Percentiles rank a stretch among this genome's conserved stretches.
Conservation (phyloP, 2,888 invertebrate species). For the Melieria picta region DNA sequence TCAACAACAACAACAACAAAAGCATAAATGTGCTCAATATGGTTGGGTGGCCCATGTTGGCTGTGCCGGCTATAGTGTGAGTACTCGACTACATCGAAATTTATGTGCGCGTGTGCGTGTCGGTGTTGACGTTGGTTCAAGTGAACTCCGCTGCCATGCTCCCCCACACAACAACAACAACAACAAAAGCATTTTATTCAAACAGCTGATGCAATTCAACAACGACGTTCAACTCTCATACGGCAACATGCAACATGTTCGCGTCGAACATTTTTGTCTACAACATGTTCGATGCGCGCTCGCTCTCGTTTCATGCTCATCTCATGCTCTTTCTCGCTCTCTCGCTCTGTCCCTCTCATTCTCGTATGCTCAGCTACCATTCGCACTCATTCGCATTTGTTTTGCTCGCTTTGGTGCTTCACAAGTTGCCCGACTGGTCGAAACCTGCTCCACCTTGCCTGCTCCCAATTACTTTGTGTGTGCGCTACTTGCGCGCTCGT, state of each 20-base stretch:
- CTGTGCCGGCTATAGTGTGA: no score
- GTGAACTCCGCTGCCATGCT: background rate
- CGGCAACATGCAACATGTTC: background rate
- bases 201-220: conserved; percentile 35
- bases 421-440: conserved; percentile 16
- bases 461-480: conserved; percentile 57
- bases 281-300: conserved; percentile 19
- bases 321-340: background rate
- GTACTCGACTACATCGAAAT: no score
- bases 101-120: no score
- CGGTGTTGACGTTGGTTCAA: no score
- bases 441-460: conserved; percentile 40
- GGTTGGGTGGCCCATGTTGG: no score
- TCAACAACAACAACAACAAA: no score
- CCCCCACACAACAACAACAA: background rate
- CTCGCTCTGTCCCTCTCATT: background rate
- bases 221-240: background rate
- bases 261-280: conserved; percentile 44
- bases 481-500: conserved; percentile 35
- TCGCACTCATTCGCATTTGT: no score
- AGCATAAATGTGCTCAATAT: background rate
- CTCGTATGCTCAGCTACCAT: background rate
- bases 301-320: background rate
- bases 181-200: conserved; percentile 11
- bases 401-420: background rate